These are phyloP conservation scores for Oncorhynchus gorbuscha DNA, from an alignment of 2,113 vertebrate species.

Conservation along the genomic window DNA sequence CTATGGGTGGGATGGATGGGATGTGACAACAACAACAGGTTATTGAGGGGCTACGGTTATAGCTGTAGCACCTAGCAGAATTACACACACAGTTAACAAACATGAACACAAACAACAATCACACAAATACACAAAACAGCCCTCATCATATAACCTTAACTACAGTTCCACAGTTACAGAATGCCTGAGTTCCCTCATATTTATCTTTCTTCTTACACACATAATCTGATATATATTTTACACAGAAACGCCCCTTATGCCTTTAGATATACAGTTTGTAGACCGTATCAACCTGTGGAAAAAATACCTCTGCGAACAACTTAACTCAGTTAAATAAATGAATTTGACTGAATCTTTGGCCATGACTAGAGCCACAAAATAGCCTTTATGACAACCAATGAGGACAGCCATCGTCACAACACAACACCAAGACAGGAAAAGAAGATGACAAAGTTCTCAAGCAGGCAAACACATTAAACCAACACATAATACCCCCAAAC, in stretches of 20 bases:
- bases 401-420: too few relatives aligned
- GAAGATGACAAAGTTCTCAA: slow-evolving; percentile 3
- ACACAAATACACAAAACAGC: neutral
- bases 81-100: neutral
- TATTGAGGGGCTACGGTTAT: slow-evolving; percentile 76
- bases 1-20: slow-evolving; percentile 98
- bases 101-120: neutral
- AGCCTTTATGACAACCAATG: neutral
- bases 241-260: too few relatives aligned
- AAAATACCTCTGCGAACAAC: too few relatives aligned
- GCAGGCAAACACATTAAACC: slow-evolving; percentile 12
- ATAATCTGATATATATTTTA: too few relatives aligned
- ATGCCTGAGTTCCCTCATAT: neutral
- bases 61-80: slow-evolving; percentile 5
- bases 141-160: neutral
- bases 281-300: too few relatives aligned
- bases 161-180: neutral
- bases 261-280: too few relatives aligned
- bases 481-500: slow-evolving; percentile 1
- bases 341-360: neutral
- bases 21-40: slow-evolving; percentile 84
- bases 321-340: too few relatives aligned
- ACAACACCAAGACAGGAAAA: neutral
- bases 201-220: too few relatives aligned
- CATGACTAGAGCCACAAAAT: neutral